Conservation (phyloP, 2,888 invertebrate genomes). For the Drosophila paranaensis region DNA sequence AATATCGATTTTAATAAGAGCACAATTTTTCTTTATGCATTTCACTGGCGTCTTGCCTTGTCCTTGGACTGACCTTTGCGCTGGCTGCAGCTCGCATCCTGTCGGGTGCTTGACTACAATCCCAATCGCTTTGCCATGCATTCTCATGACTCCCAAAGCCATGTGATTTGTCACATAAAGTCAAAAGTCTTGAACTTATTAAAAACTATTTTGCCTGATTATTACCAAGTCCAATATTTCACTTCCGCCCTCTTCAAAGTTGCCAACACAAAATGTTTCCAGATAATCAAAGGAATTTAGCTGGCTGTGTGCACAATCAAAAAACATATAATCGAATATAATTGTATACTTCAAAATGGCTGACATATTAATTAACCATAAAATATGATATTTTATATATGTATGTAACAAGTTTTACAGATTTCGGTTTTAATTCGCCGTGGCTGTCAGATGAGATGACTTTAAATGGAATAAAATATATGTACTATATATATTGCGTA, state of each 20-base stretch:
- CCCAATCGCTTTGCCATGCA: slow-evolving; percentile 9
- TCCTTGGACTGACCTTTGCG: slow-evolving; percentile 71
- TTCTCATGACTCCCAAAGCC: neutral
- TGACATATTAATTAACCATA: neutral
- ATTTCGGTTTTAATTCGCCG: neutral
- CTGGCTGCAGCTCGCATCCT: slow-evolving; percentile 20
- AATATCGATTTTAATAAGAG: slow-evolving; percentile 75
- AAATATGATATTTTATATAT: neutral
- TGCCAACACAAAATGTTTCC: neutral
- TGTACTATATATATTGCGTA: slow-evolving; percentile 10
- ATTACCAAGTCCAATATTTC: neutral
- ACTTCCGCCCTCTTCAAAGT: neutral
- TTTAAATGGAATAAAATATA: slow-evolving; percentile 15
- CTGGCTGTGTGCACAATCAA: too few species aligned
- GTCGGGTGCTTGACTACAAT: slow-evolving; percentile 34
- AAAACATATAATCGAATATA: neutral
- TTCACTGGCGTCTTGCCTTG: slow-evolving; percentile 55
- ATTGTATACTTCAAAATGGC: neutral
- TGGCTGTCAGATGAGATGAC: neutral
- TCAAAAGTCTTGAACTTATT: slow-evolving; percentile 2
- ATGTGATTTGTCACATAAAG: neutral
- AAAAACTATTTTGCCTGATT: neutral
- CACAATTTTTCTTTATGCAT: slow-evolving; percentile 58
- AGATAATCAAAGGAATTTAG: neutral
- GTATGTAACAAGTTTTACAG: neutral